Base-by-base conservation (phyloP, 2,113 vertebrate species). In the Menura novaehollandiae region DNA sequence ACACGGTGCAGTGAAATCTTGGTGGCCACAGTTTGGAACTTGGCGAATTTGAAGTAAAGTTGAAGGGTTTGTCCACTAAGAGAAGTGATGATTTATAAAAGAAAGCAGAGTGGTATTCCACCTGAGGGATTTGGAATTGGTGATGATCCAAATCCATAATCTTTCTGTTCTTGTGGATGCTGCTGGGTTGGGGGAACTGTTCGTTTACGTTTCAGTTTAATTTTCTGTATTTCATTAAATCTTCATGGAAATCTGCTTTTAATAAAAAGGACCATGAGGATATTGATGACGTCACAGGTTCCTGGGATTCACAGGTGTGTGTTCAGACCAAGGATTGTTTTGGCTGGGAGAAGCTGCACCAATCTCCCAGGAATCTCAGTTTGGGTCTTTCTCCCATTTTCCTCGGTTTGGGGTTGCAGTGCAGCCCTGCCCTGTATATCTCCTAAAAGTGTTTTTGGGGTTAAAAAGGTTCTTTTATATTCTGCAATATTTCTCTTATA, bases 231-330 rank as follows among this genome's bases (percentile, higher is more conserved):
- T 71, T 63, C 17, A 10, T 67, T 53, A 20, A n/a, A 55, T 76
- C 37, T 62, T 49, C 18, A 5, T 86, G 90, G 73, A 83, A 84
- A 78, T 91, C 64, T 88, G 32, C 37, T 91, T 93, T 96, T 62
- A 85, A 66, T 97, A 95, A 95, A 92, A 58, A 92, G 56, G 79
- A 77, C 86, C 49, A 15, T 74, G 69, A 72, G 63, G 47, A 35
- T 32, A 49, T 2, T 23, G 35, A 13, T 2, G 10, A 19, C 8
- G 7, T 22, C 5, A 27, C 13, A 5, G 64, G 17, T 60, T 49
- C 49, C 72, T 86, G 89, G 81, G 53, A 4, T 30, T 44, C 43
- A n/a, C 43, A 28, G 20, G 19, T 2, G 1, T 21, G 62, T 7
- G 2, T 23, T 63, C 47, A 55, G 35, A 63, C 46, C 2, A 5